Conservation (phyloP, 2,888 invertebrate species). For the Caenorhabditis auriculariae region DNA sequence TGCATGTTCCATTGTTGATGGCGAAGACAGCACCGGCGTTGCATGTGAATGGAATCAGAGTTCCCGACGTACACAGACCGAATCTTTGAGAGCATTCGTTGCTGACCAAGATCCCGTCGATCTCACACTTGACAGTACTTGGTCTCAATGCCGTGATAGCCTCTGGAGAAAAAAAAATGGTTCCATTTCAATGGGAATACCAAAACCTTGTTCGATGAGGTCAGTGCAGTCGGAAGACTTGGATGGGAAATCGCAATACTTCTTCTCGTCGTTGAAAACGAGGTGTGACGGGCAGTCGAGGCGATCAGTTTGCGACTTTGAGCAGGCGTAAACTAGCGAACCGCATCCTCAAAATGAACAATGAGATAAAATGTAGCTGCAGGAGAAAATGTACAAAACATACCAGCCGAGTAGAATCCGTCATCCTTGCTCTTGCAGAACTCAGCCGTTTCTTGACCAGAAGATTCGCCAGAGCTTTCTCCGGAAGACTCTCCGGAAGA, state of each 20-base stretch:
- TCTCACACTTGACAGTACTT: too few species aligned
- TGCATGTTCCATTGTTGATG: too few species aligned
- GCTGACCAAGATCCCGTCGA: too few species aligned
- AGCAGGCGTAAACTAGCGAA: not conserved
- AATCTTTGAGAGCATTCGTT: too few species aligned
- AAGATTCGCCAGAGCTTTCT: slow-evolving; percentile 1
- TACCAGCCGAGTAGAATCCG: not conserved
- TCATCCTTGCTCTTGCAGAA: slow-evolving; percentile 2
- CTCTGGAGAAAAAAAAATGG: too few species aligned
- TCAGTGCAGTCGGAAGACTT: slow-evolving; percentile 15
- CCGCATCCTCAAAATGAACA: slow-evolving; percentile 14
- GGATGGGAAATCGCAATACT: slow-evolving; percentile 20
- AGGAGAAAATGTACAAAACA: not conserved
- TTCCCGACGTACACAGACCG: too few species aligned
- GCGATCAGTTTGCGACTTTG: not conserved
- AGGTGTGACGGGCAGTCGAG: slow-evolving; percentile 25
- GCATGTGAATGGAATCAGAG: too few species aligned
- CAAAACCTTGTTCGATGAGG: too few species aligned
- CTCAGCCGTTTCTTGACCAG: slow-evolving; percentile 1
- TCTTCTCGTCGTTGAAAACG: slow-evolving; percentile 12
- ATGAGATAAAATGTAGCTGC: slow-evolving; percentile 1
- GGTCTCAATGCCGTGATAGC: too few species aligned
- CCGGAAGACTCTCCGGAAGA: slow-evolving; percentile 10
- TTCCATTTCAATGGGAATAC: too few species aligned
- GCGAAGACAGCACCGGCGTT: too few species aligned